phyloP scores from a whole-genome alignment of 2,888 invertebrate species.

The Trissoscelio sp. region DNA sequence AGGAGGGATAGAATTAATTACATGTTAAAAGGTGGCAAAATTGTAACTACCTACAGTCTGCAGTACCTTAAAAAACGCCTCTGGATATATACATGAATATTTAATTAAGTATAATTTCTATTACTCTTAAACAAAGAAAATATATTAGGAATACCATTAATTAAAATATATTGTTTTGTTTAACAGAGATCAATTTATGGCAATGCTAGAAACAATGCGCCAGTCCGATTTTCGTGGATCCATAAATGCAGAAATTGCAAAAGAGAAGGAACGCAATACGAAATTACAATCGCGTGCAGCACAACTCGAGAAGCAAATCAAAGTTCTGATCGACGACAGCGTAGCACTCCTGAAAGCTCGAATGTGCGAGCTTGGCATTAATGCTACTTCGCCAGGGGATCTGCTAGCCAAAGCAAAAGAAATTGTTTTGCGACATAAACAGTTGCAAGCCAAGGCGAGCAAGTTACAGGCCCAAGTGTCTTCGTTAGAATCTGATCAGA shows the following conservation, averaged over 20 bases:
- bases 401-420: conserved; percentile 94
- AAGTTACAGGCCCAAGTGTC: conserved; percentile 93
- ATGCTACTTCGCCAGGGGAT: conserved; percentile 93
- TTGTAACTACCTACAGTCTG: too few species aligned
- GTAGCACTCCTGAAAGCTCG: conserved; percentile 94
- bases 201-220: conserved; percentile 93
- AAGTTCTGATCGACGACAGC: conserved; percentile 95
- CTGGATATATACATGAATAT: too few species aligned
- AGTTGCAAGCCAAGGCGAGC: conserved; percentile 94
- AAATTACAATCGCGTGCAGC: conserved; percentile 92
- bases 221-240: conserved; percentile 89
- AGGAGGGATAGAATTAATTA: too few species aligned
- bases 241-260: conserved; percentile 90
- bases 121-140: too few species aligned
- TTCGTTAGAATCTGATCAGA: conserved; percentile 90
- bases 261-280: conserved; percentile 92
- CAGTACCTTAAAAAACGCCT: too few species aligned
- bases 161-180: too few species aligned
- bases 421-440: conserved; percentile 96
- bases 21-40: too few species aligned
- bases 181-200: conserved; percentile 92
- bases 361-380: conserved; percentile 96
- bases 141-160: too few species aligned
- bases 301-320: conserved; percentile 97
- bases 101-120: too few species aligned